Evolutionary conservation across 2,888 invertebrate species (phyloP).

Genomic region (Thymelicus lineola): DNA sequence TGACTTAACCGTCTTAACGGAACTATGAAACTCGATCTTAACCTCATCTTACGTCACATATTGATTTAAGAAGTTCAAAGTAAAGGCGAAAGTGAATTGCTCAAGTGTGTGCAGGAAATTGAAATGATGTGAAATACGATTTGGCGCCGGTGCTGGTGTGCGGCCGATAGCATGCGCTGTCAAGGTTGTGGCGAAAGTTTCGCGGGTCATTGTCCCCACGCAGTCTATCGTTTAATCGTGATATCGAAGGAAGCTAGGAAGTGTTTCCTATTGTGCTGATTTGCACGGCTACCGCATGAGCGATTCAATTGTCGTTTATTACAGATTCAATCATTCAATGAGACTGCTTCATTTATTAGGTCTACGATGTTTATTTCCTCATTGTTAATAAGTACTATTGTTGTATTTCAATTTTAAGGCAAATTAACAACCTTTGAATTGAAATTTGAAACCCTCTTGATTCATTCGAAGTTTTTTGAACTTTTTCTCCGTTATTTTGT

Average conservation of each 20-base stretch:
- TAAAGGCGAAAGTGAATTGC: slow-evolving; percentile 78
- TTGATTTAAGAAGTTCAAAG: slow-evolving; percentile 31
- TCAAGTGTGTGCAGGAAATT: slow-evolving; percentile 70
- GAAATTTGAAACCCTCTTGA: too few relatives aligned
- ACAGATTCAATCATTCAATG: too few relatives aligned
- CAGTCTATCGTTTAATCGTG: slow-evolving; percentile 49
- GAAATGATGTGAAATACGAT: slow-evolving; percentile 55
- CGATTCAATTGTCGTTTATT: slow-evolving; percentile 7
- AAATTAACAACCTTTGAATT: too few relatives aligned
- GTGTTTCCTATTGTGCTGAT: slow-evolving; percentile 30
- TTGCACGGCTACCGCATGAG: slow-evolving; percentile 25
- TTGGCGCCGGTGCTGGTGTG: slow-evolving; percentile 19
- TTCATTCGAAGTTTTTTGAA: too few relatives aligned
- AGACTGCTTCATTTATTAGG: too few relatives aligned
- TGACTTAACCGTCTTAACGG: not conserved
- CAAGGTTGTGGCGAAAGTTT: slow-evolving; percentile 82
- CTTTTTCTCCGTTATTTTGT: too few relatives aligned
- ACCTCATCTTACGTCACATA: slow-evolving; percentile 9
- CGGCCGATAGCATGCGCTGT: slow-evolving; percentile 46
- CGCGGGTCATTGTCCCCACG: slow-evolving; percentile 67
- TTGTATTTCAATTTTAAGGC: too few relatives aligned
- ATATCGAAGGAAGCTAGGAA: slow-evolving; percentile 39
- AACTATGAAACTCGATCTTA: not conserved
- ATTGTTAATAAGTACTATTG: too few relatives aligned
- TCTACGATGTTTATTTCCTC: too few relatives aligned